Evolutionary conservation across 2,888 invertebrate species (phyloP), one percentile per base, ranked within the genome.

Genomic region (Abscondita cerata): DNA sequence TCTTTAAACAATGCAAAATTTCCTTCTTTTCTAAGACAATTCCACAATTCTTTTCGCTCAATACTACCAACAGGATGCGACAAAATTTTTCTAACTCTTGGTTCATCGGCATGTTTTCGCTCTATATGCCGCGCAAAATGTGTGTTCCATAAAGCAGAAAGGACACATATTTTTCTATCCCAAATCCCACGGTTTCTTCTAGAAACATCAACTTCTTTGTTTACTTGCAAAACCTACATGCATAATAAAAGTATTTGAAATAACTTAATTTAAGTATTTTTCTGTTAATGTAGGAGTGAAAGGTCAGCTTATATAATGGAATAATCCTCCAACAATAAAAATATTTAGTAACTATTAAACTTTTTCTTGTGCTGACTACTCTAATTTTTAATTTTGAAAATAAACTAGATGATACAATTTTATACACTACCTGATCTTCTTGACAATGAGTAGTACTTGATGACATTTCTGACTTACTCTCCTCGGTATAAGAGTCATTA

Each of bases 91-190:
- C 15, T 47, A 19, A 55, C 54, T 55, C n/a, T 34, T 20, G 34
- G 34, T 34, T 47, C 46, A 34, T 55, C 47, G 16, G 16, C 9
- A 55, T 60, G 54, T 36, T 55, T 51, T 36, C 60, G 40, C 51
- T 61, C 36, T 15, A 61, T 33, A 18, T 55, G 60, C 18, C 55
- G 18, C 6, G 55, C 55, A 41, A 61, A 60, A 50, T 61, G 46
- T 16, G n/a, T 31, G 25, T 48, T 48, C 47, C 13, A 31, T 48
- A 31, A 31, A 48, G 13, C 47, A 48, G 33, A 48, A 48, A 20
- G 31, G 25, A 12, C 25, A 46, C 11, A 46, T 11, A 46, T 46
- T 18, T 20, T 46, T 46, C 20, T 46, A 12, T 46, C 46, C 20
- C 46, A 46, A 46, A 46, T 46, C 19, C 20, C 19, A 41, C 15